A percentile compares a stretch with the other conserved stretches of the same genome.
phyloP scores from a whole-genome alignment of 92 coral and sea anemone species.

The Zoanthus gigantus region DNA sequence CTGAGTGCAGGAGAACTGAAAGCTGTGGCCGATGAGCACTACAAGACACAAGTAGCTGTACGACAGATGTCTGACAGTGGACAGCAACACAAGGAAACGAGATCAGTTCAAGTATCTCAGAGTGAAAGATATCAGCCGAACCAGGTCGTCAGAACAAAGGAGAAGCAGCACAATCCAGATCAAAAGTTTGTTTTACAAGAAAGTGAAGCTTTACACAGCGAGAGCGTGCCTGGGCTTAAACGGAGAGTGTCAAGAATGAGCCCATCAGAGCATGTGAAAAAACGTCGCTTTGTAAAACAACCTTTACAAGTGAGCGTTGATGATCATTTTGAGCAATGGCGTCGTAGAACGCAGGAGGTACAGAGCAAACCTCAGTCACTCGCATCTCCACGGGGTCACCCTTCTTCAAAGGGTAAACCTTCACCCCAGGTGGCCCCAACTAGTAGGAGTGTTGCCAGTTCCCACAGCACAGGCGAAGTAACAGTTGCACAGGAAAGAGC shows the following conservation, averaged over 20 bases:
- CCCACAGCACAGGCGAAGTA: conserved; percentile 42
- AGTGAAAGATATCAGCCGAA: background rate
- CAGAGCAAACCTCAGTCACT: conserved; percentile 37
- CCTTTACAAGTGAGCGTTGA: conserved; percentile 76
- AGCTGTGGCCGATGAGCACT: conserved; percentile 31
- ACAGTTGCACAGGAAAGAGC: conserved; percentile 19
- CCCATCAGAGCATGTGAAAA: conserved; percentile 28
- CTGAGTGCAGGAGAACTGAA: conserved; percentile 25
- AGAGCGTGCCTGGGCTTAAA: background rate
- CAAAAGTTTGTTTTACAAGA: background rate
- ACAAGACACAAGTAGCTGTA: conserved; percentile 1
- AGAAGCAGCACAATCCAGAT: background rate
- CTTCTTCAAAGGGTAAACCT: background rate
- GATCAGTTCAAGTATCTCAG: background rate
- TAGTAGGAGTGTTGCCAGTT: conserved; percentile 33
- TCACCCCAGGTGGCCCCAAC: conserved; percentile 18
- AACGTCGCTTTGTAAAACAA: conserved; percentile 64
- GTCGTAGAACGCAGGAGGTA: conserved; percentile 62
- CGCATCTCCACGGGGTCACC: conserved; percentile 37
- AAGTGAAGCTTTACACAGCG: background rate
- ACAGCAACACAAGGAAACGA: conserved; percentile 13
- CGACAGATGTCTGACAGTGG: background rate
- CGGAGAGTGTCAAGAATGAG: conserved; percentile 43
- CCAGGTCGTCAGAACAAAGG: conserved; percentile 5
- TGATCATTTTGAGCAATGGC: conserved; percentile 90